Base-by-base conservation (phyloP, 2,888 invertebrate species). In the Diploptera punctata region DNA sequence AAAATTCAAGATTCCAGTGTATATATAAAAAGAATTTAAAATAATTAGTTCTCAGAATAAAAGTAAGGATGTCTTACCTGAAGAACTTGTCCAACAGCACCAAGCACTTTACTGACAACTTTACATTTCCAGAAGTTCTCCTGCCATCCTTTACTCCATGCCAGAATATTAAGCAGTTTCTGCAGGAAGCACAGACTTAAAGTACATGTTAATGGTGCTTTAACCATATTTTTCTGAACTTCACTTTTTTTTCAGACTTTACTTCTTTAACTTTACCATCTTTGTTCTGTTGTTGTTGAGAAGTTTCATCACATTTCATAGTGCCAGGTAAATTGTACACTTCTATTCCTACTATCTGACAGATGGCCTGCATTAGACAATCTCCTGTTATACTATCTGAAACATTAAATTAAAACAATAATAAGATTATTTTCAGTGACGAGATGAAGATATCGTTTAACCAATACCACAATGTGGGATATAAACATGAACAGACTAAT, bases 41-140 rank as follows among this genome's bases (percentile, higher is more conserved):
- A n/a, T n/a, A n/a, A n/a, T n/a, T n/a, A n/a, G n/a, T n/a, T n/a
- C n/a, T n/a, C n/a, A n/a, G n/a, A n/a, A n/a, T n/a, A n/a, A n/a
- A n/a, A n/a, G n/a, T n/a, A n/a, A n/a, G n/a, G n/a, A n/a, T n/a
- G 1, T 9, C 47, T 33, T 57, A 67, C 67, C 44, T 67, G 65
- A 2, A 65, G 21, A 5, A 44, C 52, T 38, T 67, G 67, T 3
- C 57, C 60, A 13, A 43, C 52, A 9, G 65, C 67, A 16, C 61
- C 70, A 24, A 73, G 67, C 18, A 73, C 70, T 38, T 73, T 69
- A 33, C 21, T 67, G 26, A 70, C 73, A 5, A 73, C 52, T 52
- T 73, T 70, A 5, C 44, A 29, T 16, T 62, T 65, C 33, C 47
- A 26, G 18, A 72, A 47, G 49, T 68, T 68, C n/a, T 24, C 61